Conservation (phyloP, 2,113 vertebrate genomes). For the Silurus meridionalis region DNA sequence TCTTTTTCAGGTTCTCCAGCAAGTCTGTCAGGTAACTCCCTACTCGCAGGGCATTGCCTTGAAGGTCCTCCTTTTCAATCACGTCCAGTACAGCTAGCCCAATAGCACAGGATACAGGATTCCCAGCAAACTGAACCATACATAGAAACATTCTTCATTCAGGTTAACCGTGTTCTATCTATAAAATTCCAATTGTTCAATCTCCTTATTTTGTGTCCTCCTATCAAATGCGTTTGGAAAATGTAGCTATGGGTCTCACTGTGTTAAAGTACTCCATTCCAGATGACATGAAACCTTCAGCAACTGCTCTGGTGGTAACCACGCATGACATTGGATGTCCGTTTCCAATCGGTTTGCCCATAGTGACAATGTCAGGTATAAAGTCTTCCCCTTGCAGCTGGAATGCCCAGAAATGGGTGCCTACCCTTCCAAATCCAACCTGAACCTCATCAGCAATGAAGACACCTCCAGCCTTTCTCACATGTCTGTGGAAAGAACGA, state of each 20-base stretch:
- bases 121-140: slow-evolving; percentile 88
- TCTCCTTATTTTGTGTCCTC: not conserved
- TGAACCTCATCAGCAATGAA: slow-evolving; percentile 97
- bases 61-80: slow-evolving; percentile 89
- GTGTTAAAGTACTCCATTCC: slow-evolving; percentile 98
- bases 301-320: slow-evolving; percentile 87
- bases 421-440: slow-evolving; percentile 92
- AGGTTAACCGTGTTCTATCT: not conserved
- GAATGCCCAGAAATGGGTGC: slow-evolving; percentile 93
- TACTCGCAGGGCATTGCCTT: slow-evolving; percentile 81
- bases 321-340: slow-evolving; percentile 98
- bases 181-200: not conserved
- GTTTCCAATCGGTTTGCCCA: slow-evolving; percentile 98
- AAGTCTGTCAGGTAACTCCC: slow-evolving; percentile 79
- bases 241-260: slow-evolving; percentile 64
- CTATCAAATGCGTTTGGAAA: not conserved
- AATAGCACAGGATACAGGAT: slow-evolving; percentile 93
- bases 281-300: slow-evolving; percentile 82
- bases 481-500: slow-evolving; percentile 70
- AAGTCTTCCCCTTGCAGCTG: slow-evolving; percentile 90
- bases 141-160: slow-evolving; percentile 5
- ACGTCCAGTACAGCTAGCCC: slow-evolving; percentile 88
- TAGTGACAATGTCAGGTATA: slow-evolving; percentile 93
- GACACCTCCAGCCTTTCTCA: slow-evolving; percentile 80
- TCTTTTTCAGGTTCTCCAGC: slow-evolving; percentile 81